Evolutionary conservation across 1,140 invertebrate species (phyloP).

Genomic region (Lanistes nyassanus): DNA sequence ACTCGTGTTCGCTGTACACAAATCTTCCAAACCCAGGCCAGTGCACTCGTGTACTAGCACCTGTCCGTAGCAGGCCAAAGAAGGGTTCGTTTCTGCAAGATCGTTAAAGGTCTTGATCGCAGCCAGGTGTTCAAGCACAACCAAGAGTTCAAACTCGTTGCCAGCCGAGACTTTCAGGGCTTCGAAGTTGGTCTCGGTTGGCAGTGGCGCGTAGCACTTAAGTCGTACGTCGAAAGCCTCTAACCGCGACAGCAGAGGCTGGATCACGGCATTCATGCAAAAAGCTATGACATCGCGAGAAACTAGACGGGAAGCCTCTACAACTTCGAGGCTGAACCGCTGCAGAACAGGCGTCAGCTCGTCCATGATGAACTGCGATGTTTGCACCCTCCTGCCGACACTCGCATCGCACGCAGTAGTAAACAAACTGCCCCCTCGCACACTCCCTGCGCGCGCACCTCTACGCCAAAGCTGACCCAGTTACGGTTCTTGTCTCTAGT

Average conservation of each 20-base stretch:
- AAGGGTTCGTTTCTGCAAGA: slow-evolving; percentile 12
- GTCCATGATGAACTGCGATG: slow-evolving; percentile 21
- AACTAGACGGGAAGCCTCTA: slow-evolving; percentile 30
- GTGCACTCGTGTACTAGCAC: neutral
- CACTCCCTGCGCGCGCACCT: too few relatives aligned
- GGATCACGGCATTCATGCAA: slow-evolving; percentile 34
- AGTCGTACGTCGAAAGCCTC: slow-evolving; percentile 30
- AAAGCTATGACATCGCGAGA: slow-evolving; percentile 29
- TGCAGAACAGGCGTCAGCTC: slow-evolving; percentile 27
- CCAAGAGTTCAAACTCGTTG: slow-evolving; percentile 35
- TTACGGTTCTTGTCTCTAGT: slow-evolving; percentile 1
- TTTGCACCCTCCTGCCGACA: neutral
- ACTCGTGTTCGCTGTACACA: slow-evolving; percentile 1
- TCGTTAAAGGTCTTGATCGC: slow-evolving; percentile 22
- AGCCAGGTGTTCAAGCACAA: slow-evolving; percentile 27
- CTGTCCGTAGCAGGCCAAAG: slow-evolving; percentile 18
- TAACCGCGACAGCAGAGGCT: slow-evolving; percentile 23
- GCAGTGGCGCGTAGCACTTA: slow-evolving; percentile 28
- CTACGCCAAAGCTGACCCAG: neutral
- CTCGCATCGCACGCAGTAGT: too few relatives aligned
- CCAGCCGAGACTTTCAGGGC: slow-evolving; percentile 31
- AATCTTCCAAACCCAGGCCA: slow-evolving; percentile 5
- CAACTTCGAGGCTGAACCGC: slow-evolving; percentile 34
- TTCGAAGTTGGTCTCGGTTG: slow-evolving; percentile 31
- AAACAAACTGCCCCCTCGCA: too few relatives aligned